Conservation (phyloP, 2,113 vertebrate species). For the Chrysochloris asiatica region DNA sequence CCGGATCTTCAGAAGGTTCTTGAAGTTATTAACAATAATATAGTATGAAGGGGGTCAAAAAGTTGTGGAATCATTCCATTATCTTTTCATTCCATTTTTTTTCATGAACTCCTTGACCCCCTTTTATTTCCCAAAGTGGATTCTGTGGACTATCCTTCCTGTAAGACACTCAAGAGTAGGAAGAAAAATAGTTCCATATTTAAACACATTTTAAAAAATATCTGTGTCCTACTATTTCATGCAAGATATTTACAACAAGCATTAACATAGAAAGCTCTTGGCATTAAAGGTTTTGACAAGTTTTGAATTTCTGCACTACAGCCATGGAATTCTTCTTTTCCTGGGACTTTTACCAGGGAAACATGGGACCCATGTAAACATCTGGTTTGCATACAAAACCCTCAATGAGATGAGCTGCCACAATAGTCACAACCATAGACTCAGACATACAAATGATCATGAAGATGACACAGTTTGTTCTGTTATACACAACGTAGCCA, state of each 20-base stretch:
- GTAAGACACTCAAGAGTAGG: background rate
- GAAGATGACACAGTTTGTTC: background rate
- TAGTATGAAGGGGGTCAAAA: no score
- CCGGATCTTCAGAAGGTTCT: background rate
- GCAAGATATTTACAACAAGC: background rate
- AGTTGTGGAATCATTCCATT: no score
- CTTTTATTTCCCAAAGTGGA: background rate
- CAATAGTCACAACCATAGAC: background rate
- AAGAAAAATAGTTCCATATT: background rate
- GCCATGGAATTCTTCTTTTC: background rate
- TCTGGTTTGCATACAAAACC: background rate
- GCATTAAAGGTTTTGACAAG: conserved; percentile 21
- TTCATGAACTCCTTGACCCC: no score
- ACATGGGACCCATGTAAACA: background rate
- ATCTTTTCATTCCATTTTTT: no score
- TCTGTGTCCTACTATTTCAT: background rate
- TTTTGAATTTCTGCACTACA: background rate
- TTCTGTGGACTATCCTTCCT: background rate
- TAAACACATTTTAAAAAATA: conserved; percentile 10
- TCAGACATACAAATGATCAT: background rate
- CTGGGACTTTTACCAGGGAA: background rate
- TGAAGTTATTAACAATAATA: background rate
- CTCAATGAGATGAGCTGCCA: background rate
- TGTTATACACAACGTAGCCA: background rate
- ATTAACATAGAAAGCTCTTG: background rate